Conservation (phyloP, 2,797 vertebrate genomes). For the Jordanella pulchra region DNA sequence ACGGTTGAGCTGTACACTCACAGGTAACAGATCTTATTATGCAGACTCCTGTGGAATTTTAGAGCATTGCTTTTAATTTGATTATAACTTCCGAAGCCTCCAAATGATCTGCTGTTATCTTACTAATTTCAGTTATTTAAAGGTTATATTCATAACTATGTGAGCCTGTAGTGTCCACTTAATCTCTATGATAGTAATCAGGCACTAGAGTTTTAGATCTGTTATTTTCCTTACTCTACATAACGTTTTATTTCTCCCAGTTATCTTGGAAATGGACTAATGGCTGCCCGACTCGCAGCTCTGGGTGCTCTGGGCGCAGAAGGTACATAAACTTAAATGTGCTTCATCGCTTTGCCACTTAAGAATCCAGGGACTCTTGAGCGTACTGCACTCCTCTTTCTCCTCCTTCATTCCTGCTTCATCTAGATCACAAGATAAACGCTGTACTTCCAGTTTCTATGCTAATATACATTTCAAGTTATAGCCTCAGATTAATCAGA, state of each 20-base stretch:
- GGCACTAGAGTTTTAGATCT: conserved; percentile 30
- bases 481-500: conserved; percentile 36
- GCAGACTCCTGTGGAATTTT: not conserved
- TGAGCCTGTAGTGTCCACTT: conserved; percentile 5
- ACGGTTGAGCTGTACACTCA: conserved; percentile 91
- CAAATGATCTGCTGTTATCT: not conserved
- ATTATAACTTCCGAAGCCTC: not conserved
- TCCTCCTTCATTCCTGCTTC: not conserved
- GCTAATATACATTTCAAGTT: conserved; percentile 16
- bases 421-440: conserved; percentile 8
- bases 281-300: conserved; percentile 88
- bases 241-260: conserved; percentile 69
- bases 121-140: not conserved
- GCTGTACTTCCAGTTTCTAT: conserved; percentile 9
- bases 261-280: conserved; percentile 94
- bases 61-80: not conserved
- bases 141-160: conserved; percentile 18
- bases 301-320: conserved; percentile 86
- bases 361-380: conserved; percentile 21
- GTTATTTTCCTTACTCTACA: conserved; percentile 16
- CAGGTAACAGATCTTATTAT: conserved; percentile 79
- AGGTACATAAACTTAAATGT: conserved; percentile 74
- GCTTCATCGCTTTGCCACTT: conserved; percentile 10
- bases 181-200: conserved; percentile 25
- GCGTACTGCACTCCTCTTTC: conserved; percentile 18